Evolutionary conservation across 2,888 invertebrate genomes (phyloP), one percentile per base, ranked within the genome.

Genomic region (Girardia tigrina): DNA sequence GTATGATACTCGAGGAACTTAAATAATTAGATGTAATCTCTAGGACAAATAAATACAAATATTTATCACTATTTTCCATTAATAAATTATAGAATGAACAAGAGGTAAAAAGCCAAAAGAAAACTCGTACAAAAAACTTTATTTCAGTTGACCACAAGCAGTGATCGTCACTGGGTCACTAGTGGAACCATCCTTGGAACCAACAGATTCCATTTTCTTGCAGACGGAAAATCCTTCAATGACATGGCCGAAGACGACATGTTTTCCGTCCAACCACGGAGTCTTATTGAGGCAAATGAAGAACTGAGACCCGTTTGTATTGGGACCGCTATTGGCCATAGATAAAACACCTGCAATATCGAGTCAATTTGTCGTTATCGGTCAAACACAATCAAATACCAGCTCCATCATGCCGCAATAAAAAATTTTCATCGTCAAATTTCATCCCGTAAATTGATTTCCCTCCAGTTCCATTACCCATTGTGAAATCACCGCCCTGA

Each of bases 361-460:
- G n/a, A n/a, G n/a, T n/a, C n/a, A n/a, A n/a, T n/a, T n/a, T n/a
- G n/a, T n/a, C n/a, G n/a, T n/a, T n/a, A n/a, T n/a, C n/a, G n/a
- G n/a, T n/a, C n/a, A n/a, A n/a, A n/a, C n/a, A n/a, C n/a, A n/a
- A n/a, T n/a, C n/a, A n/a, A n/a, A n/a, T n/a, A n/a, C n/a, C 36
- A 2, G 56, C 56, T 56, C 20, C 56, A 56, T 56, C 56, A 23
- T 56, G 56, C 23, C 56, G n/a, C n/a, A 56, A n/a, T 20, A 56
- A 20, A n/a, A 56, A 56, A 56, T 56, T 56, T 56, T 56, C 56
- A 56, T 56, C 56, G 23, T 56, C 56, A 16, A 56, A 56, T 56
- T 56, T 56, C 56, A 56, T 56, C 23, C 56, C 56, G 23, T 56
- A 56, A n/a, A 56, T 56, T 4, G 56, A 56, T 56, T 56, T 56